Base-by-base conservation (phyloP, 2,888 invertebrate species). In the Anthophora plumipes region DNA sequence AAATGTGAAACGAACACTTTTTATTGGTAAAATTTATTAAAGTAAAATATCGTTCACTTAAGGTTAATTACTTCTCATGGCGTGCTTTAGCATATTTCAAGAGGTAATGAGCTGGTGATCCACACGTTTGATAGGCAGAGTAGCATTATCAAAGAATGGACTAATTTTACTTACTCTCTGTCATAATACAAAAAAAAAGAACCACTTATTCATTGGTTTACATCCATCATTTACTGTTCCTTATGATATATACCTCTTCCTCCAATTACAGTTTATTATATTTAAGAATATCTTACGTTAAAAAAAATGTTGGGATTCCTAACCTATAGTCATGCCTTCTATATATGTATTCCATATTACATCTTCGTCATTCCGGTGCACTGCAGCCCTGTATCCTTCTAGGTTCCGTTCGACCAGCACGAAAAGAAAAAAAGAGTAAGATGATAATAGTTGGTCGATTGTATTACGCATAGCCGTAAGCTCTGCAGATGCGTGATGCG, bases 381-480 rank as follows among this genome's bases (percentile, higher is more conserved):
- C 9, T 41, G 22, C 22, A 52, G 48, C 20, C 50, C 57, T 66
- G 60, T 46, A 69, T 57, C 39, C 77, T 57, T 77, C 48, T 37
- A 66, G 25, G 43, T 25, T 60, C 68, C 22, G 64, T 80, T 68
- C 20, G 74, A 80, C 50, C 55, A 25, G 22, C 57, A 63, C 14
- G 60, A 54, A 71, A 69, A 70, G 60, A 59, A 54, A 60, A 76
- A 77, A 66, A 63, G 71, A 73, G 75, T 48, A 77, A 74, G 78
- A 86, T 73, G 82, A 83, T 83, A 84, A 88, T 87, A 81, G 82
- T 83, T 83, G 89, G 91, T 90, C 89, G 89, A 91, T 89, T 84
- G 84, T 88, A 81, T 88, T 88, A 90, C 91, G 91, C 91, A 87
- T 89, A 87, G 87, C 85, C 80, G 88, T 84, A 82, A 78, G 85